A percentile compares a stretch with the other conserved stretches of the same genome.
phyloP scores from a whole-genome alignment of 2,888 invertebrate genomes.

The Harmothoe impar region DNA sequence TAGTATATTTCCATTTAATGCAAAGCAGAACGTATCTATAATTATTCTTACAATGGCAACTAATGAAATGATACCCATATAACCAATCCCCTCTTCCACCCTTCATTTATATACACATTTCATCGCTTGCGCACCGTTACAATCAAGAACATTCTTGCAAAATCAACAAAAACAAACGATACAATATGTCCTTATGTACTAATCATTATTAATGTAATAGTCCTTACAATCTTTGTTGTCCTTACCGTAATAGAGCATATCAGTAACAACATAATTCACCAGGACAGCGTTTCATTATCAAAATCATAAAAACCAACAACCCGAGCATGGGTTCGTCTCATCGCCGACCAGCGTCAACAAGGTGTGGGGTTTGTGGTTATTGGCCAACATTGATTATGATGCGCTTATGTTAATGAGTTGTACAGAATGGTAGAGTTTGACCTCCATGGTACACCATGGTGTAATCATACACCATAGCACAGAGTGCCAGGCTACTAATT shows the following conservation, averaged over 20 bases:
- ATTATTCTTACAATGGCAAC: neutral
- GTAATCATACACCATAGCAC: too few relatives aligned
- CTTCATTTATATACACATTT: constrained; percentile 37
- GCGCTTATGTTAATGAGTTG: too few relatives aligned
- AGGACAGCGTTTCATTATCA: constrained; percentile 22
- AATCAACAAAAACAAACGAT: constrained; percentile 57
- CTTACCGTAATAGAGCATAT: constrained; percentile 28
- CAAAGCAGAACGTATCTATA: neutral
- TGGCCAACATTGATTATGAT: too few relatives aligned
- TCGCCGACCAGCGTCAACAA: constrained; percentile 53
- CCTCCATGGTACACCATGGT: too few relatives aligned
- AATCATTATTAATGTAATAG: neutral
- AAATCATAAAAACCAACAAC: constrained; percentile 57
- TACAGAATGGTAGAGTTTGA: too few relatives aligned
- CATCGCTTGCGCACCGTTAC: constrained; percentile 26
- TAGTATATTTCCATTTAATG: too few relatives aligned
- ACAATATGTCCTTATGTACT: constrained; percentile 42
- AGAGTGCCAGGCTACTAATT: too few relatives aligned
- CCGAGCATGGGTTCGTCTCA: constrained; percentile 9
- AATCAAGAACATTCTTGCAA: constrained; percentile 53
- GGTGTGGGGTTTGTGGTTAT: constrained; percentile 6
- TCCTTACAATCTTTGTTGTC: neutral
- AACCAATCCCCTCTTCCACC: neutral
- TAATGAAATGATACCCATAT: neutral
- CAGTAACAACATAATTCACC: neutral